Percentiles rank a stretch among this genome's conserved stretches.
Conservation (phyloP, 2,113 vertebrate species). For the Azemiops feae region DNA sequence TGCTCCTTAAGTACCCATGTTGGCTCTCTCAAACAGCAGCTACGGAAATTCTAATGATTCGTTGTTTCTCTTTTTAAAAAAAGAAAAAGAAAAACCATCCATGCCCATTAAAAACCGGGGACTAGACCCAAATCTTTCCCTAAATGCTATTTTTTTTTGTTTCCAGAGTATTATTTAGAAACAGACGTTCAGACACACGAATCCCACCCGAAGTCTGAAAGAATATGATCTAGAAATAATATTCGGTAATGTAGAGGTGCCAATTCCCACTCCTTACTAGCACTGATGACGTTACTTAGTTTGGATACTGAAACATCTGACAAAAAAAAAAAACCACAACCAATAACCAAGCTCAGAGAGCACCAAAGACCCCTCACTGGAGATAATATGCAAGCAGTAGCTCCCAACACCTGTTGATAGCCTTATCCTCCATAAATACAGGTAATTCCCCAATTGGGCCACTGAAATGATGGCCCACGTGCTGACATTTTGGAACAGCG, state of each 20-base stretch:
- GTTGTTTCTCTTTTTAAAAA: background rate
- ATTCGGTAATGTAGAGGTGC: too few relatives aligned
- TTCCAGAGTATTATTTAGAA: background rate
- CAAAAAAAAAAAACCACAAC: too few relatives aligned
- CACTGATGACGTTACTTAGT: too few relatives aligned
- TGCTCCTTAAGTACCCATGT: background rate
- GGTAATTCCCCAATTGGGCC: background rate
- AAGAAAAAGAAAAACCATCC: background rate
- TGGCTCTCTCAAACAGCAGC: background rate
- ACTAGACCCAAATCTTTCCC: background rate
- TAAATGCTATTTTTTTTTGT: background rate
- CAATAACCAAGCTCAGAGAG: too few relatives aligned
- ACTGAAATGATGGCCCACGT: too few relatives aligned
- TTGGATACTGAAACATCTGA: too few relatives aligned
- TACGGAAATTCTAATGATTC: background rate
- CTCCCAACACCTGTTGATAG: background rate
- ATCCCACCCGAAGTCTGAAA: background rate
- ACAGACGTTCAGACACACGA: background rate
- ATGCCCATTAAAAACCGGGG: background rate
- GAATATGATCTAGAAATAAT: background rate
- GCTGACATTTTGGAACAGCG: background rate
- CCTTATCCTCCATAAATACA: background rate
- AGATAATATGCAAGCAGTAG: background rate
- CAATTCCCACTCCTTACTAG: too few relatives aligned
- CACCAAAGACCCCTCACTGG: too few relatives aligned